Evolutionary conservation across 2,797 vertebrate genomes (phyloP).

Genomic region (Phataginus tricuspis): DNA sequence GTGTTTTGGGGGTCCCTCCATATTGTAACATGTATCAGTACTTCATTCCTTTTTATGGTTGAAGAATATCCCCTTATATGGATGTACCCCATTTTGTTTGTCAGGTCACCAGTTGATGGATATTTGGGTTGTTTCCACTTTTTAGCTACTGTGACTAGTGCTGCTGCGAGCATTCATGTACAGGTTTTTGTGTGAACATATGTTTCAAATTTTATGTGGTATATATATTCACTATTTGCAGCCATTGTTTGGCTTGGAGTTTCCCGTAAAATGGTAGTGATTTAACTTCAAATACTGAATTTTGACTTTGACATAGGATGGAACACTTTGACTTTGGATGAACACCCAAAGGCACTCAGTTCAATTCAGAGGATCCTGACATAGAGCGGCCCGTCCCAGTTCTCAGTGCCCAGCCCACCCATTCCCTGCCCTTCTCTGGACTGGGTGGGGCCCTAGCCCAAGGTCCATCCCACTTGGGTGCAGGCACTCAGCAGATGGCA

Average conservation of each 20-base stretch:
- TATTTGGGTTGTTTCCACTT: neutral
- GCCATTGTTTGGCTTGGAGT: neutral
- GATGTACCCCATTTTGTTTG: neutral
- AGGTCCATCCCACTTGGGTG: neutral
- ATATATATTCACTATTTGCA: neutral
- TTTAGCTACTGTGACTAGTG: neutral
- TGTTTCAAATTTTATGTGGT: neutral
- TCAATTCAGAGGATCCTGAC: neutral
- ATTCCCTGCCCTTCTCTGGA: neutral
- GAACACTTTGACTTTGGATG: neutral
- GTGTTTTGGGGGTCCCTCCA: neutral
- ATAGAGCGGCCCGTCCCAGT: neutral
- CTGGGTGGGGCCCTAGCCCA: neutral
- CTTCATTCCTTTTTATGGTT: neutral
- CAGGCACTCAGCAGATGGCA: neutral
- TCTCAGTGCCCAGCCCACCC: neutral
- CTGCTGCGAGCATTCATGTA: neutral
- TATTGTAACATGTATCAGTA: too few relatives aligned
- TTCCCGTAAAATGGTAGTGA: neutral
- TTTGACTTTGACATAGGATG: neutral
- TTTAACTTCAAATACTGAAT: neutral
- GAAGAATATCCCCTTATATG: neutral
- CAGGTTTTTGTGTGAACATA: neutral
- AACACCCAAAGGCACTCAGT: neutral
- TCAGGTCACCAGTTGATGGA: neutral